Base-by-base conservation (phyloP, 2,797 vertebrate species). In the Onychomys arenicola region DNA sequence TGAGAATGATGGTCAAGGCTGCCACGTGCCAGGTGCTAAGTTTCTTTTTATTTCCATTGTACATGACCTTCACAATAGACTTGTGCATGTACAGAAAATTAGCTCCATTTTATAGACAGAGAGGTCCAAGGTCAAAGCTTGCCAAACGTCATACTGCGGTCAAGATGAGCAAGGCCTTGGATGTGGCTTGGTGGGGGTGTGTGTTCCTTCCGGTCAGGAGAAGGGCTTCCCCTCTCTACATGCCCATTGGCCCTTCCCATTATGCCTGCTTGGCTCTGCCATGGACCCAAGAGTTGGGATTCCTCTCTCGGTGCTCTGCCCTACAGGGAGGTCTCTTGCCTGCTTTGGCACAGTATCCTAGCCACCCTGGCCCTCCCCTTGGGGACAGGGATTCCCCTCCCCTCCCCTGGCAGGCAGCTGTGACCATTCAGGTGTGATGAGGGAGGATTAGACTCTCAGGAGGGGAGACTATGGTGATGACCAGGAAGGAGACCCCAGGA, bases 381-480 rank as follows among this genome's bases (percentile, higher is more conserved):
- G 19, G 57, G 37, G 67, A 40, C 34, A 67, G 34, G n/a, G 46
- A 14, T 6, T 34, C 88, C 90, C 69, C 71, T 80, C 43, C 63
- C 78, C 43, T 40, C 86, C 49, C 21, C 12, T 40, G 37, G 32
- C 75, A 92, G 77, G 37, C 46, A 49, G 76, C 11, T 77, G 37
- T 49, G 52, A 37, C 63, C 40, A 61, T 52, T 77, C 10, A 88
- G 89, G 65, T 52, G 9, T 61, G 95, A 88, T 65, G 19, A 81
- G 91, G 23, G 25, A 77, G 90, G 84, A 93, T 93, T 77, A 95
- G 55, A 0, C 6, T 34, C 40, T 73, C 13, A 43, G 89, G 43
- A 91, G 90, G 73, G 46, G 81, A 93, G 49, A 63, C 43, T 32
- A 40, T 93, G 90, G 85, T 46, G 93, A 90, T 40, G 91, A 90